phyloP scores from a whole-genome alignment of 2,113 vertebrate species.

The Acanthochromis polyacanthus region DNA sequence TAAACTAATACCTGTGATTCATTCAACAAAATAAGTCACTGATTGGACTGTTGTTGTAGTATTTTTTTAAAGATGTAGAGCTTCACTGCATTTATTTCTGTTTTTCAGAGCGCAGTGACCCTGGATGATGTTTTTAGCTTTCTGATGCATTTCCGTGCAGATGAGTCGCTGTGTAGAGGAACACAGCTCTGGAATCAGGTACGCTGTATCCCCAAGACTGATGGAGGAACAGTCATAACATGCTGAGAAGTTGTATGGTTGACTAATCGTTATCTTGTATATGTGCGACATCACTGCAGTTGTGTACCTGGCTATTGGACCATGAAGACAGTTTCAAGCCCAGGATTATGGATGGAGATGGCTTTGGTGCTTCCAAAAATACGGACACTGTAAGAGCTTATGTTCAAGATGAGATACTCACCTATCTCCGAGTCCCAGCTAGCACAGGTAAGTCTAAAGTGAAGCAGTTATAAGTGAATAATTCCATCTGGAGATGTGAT shows the following conservation, averaged over 20 bases:
- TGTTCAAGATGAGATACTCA: slow-evolving; percentile 77
- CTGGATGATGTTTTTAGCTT: slow-evolving; percentile 89
- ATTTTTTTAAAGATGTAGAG: no score
- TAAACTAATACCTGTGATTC: no score
- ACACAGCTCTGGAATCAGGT: slow-evolving; percentile 92
- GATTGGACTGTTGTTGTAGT: background rate
- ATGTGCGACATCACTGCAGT: slow-evolving; percentile 72
- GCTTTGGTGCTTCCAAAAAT: slow-evolving; percentile 3
- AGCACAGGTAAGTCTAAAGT: slow-evolving; percentile 73
- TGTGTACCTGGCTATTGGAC: slow-evolving; percentile 88
- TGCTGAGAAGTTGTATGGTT: background rate
- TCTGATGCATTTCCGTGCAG: slow-evolving; percentile 87
- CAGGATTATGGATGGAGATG: slow-evolving; percentile 1
- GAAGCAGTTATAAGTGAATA: background rate
- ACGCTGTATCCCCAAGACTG: background rate
- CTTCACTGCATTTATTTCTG: background rate
- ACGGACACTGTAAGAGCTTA: slow-evolving; percentile 61
- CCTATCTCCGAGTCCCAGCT: slow-evolving; percentile 84
- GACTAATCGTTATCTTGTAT: background rate
- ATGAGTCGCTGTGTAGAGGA: slow-evolving; percentile 91
- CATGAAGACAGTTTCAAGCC: slow-evolving; percentile 86
- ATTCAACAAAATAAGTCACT: background rate
- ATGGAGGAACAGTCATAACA: background rate
- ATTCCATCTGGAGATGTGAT: background rate
- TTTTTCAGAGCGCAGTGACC: slow-evolving; percentile 85